Base-by-base conservation (phyloP, 2,888 invertebrate genomes). In the Hirtodrosophila cameraria region DNA sequence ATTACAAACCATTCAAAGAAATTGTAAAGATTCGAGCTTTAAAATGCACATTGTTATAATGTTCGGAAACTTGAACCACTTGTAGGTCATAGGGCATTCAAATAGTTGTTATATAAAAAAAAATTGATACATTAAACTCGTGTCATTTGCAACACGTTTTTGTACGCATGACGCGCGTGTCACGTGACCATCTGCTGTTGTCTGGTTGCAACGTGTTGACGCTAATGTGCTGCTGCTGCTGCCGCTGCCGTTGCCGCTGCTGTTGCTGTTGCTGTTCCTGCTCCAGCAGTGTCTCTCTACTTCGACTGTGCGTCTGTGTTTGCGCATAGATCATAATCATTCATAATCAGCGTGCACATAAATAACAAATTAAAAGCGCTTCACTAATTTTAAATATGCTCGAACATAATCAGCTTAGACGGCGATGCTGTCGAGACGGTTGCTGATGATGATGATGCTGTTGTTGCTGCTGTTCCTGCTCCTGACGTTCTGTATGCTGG, bases 371-470 rank as follows among this genome's bases (percentile, higher is more conserved):
- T 83, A 83, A 83, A 83, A 83, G 82, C 87, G 82, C 82, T 83
- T 83, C 82, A 83, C 87, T 85, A 83, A 83, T 83, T 83, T 87
- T 87, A 87, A 83, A 83, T 83, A 83, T 83, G 82, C 82, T 83
- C 86, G 83, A 83, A 86, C 87, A 87, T 83, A 83, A 83, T 83
- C 82, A 83, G 82, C 82, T 83, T 83, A 81, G 73, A 76, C 72
- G 67, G 59, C 75, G 49, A 58, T 53, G 31, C 31, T 42, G 66
- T 48, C 35, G 42, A 20, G 9, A 15, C 25, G 49, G 45, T n/a
- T 45, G 31, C 12, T 41, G 36, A 13, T 25, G n/a, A 38, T 39
- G 48, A 30, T 36, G 27, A 11, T 48, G 18, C 6, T 15, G 28
- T 13, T 54, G 45, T 6, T 20, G 15, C 11, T 38, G 20, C 6